Conservation (phyloP, 2,113 vertebrate genomes). For the Neofelis nebulosa region DNA sequence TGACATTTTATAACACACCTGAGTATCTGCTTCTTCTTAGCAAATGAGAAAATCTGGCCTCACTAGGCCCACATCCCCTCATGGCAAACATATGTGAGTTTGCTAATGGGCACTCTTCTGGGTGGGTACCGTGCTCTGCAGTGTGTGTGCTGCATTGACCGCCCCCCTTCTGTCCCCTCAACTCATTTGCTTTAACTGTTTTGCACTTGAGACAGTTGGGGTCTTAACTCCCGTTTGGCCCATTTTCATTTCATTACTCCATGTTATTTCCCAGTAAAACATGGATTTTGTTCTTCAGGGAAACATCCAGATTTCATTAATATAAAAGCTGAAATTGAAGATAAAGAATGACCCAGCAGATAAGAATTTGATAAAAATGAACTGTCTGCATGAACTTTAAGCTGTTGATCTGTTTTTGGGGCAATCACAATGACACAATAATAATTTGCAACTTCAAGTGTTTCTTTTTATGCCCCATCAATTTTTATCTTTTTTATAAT, state of each 20-base stretch:
- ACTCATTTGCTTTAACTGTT: not conserved
- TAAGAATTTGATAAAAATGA: not conserved
- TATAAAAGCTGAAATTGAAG: not conserved
- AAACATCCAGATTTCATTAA: not conserved
- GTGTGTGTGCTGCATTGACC: accelerated
- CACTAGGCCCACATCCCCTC: not conserved
- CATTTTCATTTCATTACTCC: not conserved
- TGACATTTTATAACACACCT: not conserved
- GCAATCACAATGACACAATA: not conserved
- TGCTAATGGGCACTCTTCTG: not conserved
- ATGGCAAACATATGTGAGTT: not conserved
- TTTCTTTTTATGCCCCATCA: not conserved
- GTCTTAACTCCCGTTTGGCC: not conserved
- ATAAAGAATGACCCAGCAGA: not conserved
- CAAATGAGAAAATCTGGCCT: not conserved
- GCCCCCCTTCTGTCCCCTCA: no score
- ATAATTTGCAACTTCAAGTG: not conserved
- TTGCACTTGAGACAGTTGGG: not conserved
- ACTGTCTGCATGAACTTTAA: not conserved
- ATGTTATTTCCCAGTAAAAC: not conserved
- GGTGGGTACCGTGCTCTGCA: not conserved
- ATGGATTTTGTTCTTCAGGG: not conserved
- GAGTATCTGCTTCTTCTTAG: not conserved
- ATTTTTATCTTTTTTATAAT: not conserved
- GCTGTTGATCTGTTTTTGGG: not conserved